phyloP scores from a whole-genome alignment of 2,888 invertebrate genomes.

The Chymomyza amoena region DNA sequence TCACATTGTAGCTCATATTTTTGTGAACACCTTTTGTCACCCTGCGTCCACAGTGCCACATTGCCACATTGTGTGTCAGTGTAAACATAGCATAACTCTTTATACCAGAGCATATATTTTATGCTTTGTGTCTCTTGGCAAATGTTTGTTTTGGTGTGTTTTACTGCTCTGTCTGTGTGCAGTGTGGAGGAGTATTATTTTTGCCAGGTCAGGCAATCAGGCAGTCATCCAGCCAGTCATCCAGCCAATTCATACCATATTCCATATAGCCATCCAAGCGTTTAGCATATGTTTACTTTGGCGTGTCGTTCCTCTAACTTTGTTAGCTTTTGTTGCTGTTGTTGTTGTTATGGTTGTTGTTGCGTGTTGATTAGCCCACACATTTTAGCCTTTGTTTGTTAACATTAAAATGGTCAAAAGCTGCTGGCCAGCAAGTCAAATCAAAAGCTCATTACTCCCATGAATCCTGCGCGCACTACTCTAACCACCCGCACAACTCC shows the following conservation, averaged over 20 bases:
- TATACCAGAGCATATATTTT: background rate
- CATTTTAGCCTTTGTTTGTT: slow-evolving; percentile 16
- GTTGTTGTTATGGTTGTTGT: slow-evolving; percentile 39
- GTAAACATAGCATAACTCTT: no score
- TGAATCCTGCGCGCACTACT: slow-evolving; percentile 11
- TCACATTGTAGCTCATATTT: no score
- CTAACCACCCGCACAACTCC: background rate
- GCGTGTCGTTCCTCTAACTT: slow-evolving; percentile 40
- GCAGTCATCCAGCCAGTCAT: background rate
- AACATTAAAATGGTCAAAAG: background rate
- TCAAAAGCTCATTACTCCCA: slow-evolving; percentile 64
- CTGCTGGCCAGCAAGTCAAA: slow-evolving; percentile 39
- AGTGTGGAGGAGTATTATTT: background rate
- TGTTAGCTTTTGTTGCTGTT: background rate
- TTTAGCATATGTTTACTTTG: slow-evolving; percentile 54
- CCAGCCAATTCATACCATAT: background rate
- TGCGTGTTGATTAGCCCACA: slow-evolving; percentile 55
- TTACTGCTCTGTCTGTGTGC: background rate
- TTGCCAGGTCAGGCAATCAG: slow-evolving; percentile 4
- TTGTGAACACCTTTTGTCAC: no score
- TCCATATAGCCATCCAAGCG: slow-evolving; percentile 14
- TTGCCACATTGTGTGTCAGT: no score
- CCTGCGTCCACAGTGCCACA: no score
- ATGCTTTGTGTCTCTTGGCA: slow-evolving; percentile 1
- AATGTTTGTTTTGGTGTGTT: slow-evolving; percentile 20